A percentile compares a stretch with the other conserved stretches of the same genome.
These are phyloP conservation scores for Lineus longissimus DNA, from an alignment of 1,140 invertebrate genomes.

Conservation along the genomic window DNA sequence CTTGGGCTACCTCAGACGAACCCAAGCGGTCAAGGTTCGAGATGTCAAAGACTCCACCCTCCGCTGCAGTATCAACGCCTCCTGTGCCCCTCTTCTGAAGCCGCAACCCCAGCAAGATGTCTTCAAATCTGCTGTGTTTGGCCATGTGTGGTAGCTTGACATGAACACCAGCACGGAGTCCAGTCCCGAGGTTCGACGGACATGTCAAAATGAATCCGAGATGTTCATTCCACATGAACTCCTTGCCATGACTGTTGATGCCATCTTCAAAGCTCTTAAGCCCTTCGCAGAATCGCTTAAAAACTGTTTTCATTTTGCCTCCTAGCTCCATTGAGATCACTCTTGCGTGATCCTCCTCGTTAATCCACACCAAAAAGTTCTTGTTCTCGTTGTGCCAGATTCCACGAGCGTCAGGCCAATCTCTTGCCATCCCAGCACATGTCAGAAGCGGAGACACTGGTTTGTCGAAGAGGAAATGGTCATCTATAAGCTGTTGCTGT, in stretches of 20 bases:
- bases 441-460: constrained; percentile 13
- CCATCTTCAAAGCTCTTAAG: constrained; percentile 8
- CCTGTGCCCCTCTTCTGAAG: constrained; percentile 68
- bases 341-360: constrained; percentile 93
- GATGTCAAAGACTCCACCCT: constrained; percentile 20
- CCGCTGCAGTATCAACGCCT: constrained; percentile 6
- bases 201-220: constrained; percentile 63
- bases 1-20: constrained; percentile 8
- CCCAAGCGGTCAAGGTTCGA: constrained; percentile 7
- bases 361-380: constrained; percentile 94
- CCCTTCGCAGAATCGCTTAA: constrained; percentile 13
- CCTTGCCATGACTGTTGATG: constrained; percentile 7
- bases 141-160: constrained; percentile 92
- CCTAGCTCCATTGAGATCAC: constrained; percentile 93
- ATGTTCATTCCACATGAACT: constrained; percentile 20
- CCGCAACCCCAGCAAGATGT: constrained; percentile 85
- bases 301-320: constrained; percentile 62
- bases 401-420: constrained; percentile 20
- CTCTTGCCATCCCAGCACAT: constrained; percentile 13
- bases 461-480: constrained; percentile 20
- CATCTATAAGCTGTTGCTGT: constrained; percentile 30
- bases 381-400: constrained; percentile 73
- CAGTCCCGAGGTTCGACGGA: constrained; percentile 96
- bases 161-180: constrained; percentile 95
- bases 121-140: constrained; percentile 81